Percentiles rank a stretch among this genome's conserved stretches.
phyloP scores from a whole-genome alignment of 2,888 invertebrate genomes.

The Andrena bucephala region DNA sequence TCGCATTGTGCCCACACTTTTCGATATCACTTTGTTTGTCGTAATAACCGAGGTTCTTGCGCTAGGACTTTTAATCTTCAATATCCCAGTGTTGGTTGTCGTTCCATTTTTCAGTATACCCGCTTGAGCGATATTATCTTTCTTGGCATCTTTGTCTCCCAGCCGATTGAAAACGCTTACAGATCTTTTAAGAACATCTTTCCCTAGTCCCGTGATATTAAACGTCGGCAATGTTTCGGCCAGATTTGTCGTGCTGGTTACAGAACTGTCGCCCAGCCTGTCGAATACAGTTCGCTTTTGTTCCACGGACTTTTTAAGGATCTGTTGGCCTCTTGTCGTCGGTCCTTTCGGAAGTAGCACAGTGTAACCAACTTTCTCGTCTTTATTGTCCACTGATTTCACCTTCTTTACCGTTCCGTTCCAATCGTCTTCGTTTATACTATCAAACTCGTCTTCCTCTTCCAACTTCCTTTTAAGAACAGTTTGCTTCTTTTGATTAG shows the following conservation, averaged over 20 bases:
- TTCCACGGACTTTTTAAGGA: constrained; percentile 81
- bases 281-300: constrained; percentile 86
- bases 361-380: constrained; percentile 84
- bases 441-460: constrained; percentile 56
- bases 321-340: constrained; percentile 83
- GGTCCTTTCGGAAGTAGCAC: constrained; percentile 85
- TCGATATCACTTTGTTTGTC: constrained; percentile 66
- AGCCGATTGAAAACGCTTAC: constrained; percentile 83
- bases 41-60: constrained; percentile 63
- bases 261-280: constrained; percentile 86
- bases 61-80: constrained; percentile 75
- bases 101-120: constrained; percentile 81
- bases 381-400: constrained; percentile 63
- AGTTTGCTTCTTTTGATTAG: constrained; percentile 56
- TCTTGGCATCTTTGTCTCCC: constrained; percentile 81
- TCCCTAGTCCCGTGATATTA: constrained; percentile 82
- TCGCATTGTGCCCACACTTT: constrained; percentile 80
- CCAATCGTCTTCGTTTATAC: constrained; percentile 71
- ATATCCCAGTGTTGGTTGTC: constrained; percentile 70
- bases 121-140: constrained; percentile 60
- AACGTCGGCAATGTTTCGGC: constrained; percentile 78
- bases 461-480: constrained; percentile 78
- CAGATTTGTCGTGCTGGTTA: constrained; percentile 84
- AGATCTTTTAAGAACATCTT: constrained; percentile 78
- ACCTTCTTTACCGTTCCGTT: constrained; percentile 53